Evolutionary conservation across 2,797 vertebrate genomes (phyloP), one percentile per base, ranked within the genome.

Genomic region (Macrochelys suwanniensis): DNA sequence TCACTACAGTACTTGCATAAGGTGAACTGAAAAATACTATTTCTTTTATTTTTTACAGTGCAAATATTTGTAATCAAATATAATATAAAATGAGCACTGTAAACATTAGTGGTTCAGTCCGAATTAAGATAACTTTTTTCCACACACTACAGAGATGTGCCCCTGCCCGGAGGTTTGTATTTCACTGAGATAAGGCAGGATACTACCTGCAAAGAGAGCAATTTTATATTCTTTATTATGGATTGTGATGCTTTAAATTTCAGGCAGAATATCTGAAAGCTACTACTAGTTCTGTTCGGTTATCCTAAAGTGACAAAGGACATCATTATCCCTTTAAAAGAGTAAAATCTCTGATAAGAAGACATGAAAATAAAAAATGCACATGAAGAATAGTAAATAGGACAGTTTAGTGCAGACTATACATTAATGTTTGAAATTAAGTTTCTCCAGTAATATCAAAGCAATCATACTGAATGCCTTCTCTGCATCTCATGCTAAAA

Each of bases 181-280:
- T 88, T 57, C 15, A 88, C 0, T 19, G 25, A 89, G 11, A 65
- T 31, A 54, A 0, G 68, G 13, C 1, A 45, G 11, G 42, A 81
- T 23, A 7, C 50, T 25, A 9, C 0, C 8, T 11, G 37, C 50
- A 23, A 2, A 87, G 2, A 82, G 11, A 57, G 74, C n/a, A 74
- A 83, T 37, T 1, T 1, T 47, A 1, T 17, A 5, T 9, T 49
- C 76, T 88, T 82, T 81, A 17, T 37, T 0, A 0, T 2, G 89
- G 31, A 84, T 4, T 56, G 45, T 82, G 21, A 80, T 94, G 50
- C 2, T 23, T 77, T 2, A 2, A 9, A 1, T 56, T 95, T 89
- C 56, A 49, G 25, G 5, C 1, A 85, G 23, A 85, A 7, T 5
- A 86, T 1, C 1, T 4, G 45, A 92, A 85, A 82, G n/a, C 4